phyloP scores from a whole-genome alignment of 2,797 vertebrate species.

The Cyprinodon diabolis region DNA sequence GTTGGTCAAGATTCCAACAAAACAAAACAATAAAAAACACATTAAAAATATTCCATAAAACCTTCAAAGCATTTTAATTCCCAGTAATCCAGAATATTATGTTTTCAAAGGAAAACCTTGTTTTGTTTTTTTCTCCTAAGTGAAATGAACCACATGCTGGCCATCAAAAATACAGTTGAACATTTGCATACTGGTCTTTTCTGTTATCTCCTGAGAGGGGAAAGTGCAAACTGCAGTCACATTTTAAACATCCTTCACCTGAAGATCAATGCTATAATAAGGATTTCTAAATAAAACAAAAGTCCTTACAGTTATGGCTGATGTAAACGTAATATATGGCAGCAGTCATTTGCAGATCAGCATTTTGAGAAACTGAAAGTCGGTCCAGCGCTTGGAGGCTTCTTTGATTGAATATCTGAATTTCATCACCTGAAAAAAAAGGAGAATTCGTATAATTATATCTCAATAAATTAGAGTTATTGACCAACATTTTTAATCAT shows the following conservation, averaged over 20 bases:
- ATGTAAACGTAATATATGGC: slow-evolving; percentile 81
- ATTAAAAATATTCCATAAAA: background rate
- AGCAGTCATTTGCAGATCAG: slow-evolving; percentile 79
- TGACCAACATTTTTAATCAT: background rate
- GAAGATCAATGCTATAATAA: background rate
- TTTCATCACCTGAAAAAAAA: slow-evolving; percentile 71
- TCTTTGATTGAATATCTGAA: slow-evolving; percentile 65
- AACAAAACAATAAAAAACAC: background rate
- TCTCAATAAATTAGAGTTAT: background rate
- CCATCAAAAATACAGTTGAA: slow-evolving; percentile 27
- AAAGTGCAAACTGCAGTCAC: slow-evolving; percentile 24
- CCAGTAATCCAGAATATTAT: background rate
- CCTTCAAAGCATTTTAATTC: background rate
- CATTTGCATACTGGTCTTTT: slow-evolving; percentile 69
- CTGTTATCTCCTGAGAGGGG: slow-evolving; percentile 21
- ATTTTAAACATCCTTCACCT: slow-evolving; percentile 3
- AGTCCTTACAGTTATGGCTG: slow-evolving; percentile 75
- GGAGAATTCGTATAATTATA: background rate
- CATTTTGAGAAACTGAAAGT: slow-evolving; percentile 78
- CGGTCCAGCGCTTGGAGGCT: slow-evolving; percentile 73
- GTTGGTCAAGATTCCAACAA: background rate
- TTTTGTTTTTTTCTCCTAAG: background rate
- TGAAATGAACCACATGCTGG: slow-evolving; percentile 6
- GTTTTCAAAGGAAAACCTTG: too few species aligned
- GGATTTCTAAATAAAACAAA: slow-evolving; percentile 2